Base-by-base conservation (phyloP, 2,113 vertebrate genomes). In the Sula dactylatra region DNA sequence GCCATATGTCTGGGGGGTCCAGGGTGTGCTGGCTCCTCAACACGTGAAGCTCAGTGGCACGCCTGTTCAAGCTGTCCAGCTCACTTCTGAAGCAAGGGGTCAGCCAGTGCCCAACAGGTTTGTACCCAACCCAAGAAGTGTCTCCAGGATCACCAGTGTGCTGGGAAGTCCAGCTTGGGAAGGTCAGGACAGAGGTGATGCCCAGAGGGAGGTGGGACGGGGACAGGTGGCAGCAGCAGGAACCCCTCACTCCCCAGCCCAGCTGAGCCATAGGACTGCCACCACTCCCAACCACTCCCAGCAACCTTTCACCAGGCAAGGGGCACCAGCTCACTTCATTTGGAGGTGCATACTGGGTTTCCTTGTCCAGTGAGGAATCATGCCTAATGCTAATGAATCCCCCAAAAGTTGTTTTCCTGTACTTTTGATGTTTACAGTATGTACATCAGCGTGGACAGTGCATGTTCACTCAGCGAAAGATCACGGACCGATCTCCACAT, bases 191-290 rank as follows among this genome's bases (percentile, higher is more conserved):
- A 26, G 38, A 67, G 24, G 10, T 2, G 6, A 1, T n/a, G 19
- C n/a, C 25, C 11, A 24, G 31, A 49, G 6, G 4, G 31, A 69
- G 22, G 40, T 1, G 19, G 20, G 38, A 24, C 2, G 1, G 9
- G 5, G 10, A 20, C 5, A 11, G 3, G 4, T 1, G 4, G 26
- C 31, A 25, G 50, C 34, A 66, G 54, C 16, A 64, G n/a, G 18
- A 76, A 19, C 2, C 15, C 17, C 34, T 42, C 4, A 2, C 1
- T 10, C 13, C 13, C 7, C 8, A 27, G 10, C 10, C 20, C 2
- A 0, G 2, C 4, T 0, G 4, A 79, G 12, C 8, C 24, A 9
- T 8, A 29, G 10, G 2, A 2, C 45, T 45, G 14, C 20, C 40
- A 31, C 5, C 34, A 45, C 3, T 29, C 11, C 3, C 44, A 84